These are phyloP conservation scores for Notolepis coatsorum DNA, from an alignment of 2,797 vertebrate species.

Conservation along the genomic window DNA sequence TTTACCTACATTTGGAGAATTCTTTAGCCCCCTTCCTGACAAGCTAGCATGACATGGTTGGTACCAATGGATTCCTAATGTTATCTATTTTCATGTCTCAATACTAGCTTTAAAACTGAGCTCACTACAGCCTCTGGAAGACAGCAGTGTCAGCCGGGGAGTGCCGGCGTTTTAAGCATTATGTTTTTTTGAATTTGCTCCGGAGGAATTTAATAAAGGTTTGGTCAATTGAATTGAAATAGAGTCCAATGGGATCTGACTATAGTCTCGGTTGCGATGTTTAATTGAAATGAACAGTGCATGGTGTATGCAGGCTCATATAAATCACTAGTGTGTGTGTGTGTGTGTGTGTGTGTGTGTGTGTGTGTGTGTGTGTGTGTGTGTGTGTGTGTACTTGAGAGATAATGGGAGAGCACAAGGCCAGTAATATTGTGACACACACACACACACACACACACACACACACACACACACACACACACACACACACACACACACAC, in stretches of 20 bases:
- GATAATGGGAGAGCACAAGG: neutral
- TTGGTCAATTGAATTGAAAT: neutral
- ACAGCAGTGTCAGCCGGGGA: too few species aligned
- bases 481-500: slow-evolving; percentile 21
- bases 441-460: slow-evolving; percentile 22
- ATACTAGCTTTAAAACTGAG: too few species aligned
- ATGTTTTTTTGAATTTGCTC: slow-evolving; percentile 32
- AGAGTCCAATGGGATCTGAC: too few species aligned
- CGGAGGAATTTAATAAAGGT: slow-evolving; percentile 14
- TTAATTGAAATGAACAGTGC: neutral
- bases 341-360: neutral
- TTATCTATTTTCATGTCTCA: too few species aligned
- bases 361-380: neutral
- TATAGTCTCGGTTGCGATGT: neutral
- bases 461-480: slow-evolving; percentile 17
- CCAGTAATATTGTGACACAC: slow-evolving; percentile 33
- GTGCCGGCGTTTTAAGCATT: too few species aligned
- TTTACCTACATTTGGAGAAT: too few species aligned
- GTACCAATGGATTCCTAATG: too few species aligned
- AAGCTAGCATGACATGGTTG: too few species aligned
- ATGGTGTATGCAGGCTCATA: neutral
- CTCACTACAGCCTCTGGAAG: too few species aligned
- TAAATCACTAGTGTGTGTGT: neutral
- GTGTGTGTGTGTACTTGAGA: neutral
- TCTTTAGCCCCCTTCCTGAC: too few species aligned